Conservation (phyloP, 2,888 invertebrate genomes). For the Protula sp. region DNA sequence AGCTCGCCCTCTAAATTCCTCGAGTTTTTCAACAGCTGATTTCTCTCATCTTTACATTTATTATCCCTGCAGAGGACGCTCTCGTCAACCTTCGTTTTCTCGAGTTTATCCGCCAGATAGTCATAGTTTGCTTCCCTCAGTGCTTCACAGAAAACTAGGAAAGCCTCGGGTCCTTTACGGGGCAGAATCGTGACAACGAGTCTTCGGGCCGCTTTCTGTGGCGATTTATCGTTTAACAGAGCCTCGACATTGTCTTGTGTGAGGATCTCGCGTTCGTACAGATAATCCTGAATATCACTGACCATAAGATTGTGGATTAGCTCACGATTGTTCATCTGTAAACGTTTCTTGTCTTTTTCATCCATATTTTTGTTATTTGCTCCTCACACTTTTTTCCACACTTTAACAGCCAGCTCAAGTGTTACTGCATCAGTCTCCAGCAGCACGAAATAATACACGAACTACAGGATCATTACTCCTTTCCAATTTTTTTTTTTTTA, state of each 20-base stretch:
- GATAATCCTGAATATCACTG: background rate
- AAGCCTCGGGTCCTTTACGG: background rate
- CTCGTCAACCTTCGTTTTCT: background rate
- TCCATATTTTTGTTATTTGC: background rate
- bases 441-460: too few species aligned
- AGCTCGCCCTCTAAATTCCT: too few species aligned
- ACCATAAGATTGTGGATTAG: background rate
- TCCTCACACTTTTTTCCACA: too few species aligned
- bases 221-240: background rate
- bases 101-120: background rate
- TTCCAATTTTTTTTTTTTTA: too few species aligned
- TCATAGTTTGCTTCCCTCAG: background rate
- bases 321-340: background rate
- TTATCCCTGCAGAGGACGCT: too few species aligned
- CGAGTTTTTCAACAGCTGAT: too few species aligned
- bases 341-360: background rate
- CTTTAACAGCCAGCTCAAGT: too few species aligned
- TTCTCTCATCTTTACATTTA: too few species aligned
- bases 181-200: background rate
- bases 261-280: background rate
- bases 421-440: too few species aligned
- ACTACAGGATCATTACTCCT: too few species aligned
- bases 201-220: background rate
- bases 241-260: background rate
- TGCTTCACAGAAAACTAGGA: background rate